phyloP scores from a whole-genome alignment of 92 coral and sea anemone species.

The Pocillopora meandrina region DNA sequence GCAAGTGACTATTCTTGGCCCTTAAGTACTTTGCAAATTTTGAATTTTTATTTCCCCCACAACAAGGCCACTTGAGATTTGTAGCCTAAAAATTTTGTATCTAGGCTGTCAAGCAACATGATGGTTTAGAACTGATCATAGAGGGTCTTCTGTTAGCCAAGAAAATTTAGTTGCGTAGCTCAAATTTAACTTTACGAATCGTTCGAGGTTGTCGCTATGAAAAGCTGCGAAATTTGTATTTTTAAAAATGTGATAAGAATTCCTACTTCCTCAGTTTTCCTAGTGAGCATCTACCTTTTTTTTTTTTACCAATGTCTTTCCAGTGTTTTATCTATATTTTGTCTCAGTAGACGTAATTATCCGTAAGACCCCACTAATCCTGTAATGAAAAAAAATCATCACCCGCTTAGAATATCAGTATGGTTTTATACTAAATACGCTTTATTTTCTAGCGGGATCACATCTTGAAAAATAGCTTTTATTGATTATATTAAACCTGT shows the following conservation, averaged over 20 bases:
- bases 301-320: not conserved
- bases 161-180: not conserved
- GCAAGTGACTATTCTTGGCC: not conserved
- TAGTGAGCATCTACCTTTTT: not conserved
- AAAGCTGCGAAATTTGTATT: not conserved
- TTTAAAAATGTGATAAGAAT: not conserved
- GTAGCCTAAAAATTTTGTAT: not conserved
- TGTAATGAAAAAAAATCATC: slow-evolving; percentile 4
- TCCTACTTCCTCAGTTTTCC: not conserved
- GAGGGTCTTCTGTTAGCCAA: not conserved
- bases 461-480: slow-evolving; percentile 1
- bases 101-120: too few species aligned
- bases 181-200: not conserved
- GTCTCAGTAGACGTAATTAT: not conserved
- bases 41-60: not conserved
- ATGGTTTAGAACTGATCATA: not conserved
- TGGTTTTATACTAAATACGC: not conserved
- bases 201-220: not conserved
- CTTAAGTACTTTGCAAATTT: not conserved
- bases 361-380: slow-evolving; percentile 1
- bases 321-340: not conserved
- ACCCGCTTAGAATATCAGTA: slow-evolving; percentile 17
- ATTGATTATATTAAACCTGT: not conserved
- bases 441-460: not conserved
- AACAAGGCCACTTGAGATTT: not conserved